Base-by-base conservation (phyloP, 2,888 invertebrate species). In the Synergus itoensis region DNA sequence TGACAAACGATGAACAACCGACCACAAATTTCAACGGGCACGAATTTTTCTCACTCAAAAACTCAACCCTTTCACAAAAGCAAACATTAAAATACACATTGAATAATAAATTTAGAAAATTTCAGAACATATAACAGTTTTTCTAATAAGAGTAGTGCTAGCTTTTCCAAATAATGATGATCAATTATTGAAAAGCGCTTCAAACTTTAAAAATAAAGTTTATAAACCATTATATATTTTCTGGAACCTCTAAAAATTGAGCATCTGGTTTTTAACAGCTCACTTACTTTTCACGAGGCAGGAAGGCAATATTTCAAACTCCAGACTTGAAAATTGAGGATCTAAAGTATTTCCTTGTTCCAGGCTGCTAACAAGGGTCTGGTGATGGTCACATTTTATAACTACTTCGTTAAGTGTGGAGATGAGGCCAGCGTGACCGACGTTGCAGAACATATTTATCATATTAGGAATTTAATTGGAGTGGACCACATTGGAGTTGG, bases 381-480 rank as follows among this genome's bases (percentile, higher is more conserved):
- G 64, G 96, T 98, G 81, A 98, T 98, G 98, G 96, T 98, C 85
- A 98, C 97, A 93, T 98, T 98, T 93, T 98, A 97, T 93, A 96
- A 96, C 77, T 95, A 96, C 91, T 95, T 97, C 92, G 95, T 98
- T 87, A 96, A 96, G 83, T 98, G 98, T 91, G 95, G 95, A 84
- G 95, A 96, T 82, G 94, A 95, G 86, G 96, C 97, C 21, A 96
- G 95, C 9, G 94, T 97, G 82, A 94, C 94, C 85, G 97, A 98
- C 91, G 98, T 98, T 62, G 92, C 93, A 92, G 94, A 94, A 83
- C 95, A 95, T 88, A 94, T 95, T 89, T 94, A 94, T 89, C 94
- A 94, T 89, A 94, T 95, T 87, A 94, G 94, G 88, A 93, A 94
- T 83, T 91, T 95, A 92, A 93, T 95, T 81, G 95, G 95, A 3